phyloP scores from a whole-genome alignment of 2,797 vertebrate species.

The Alauda arvensis region DNA sequence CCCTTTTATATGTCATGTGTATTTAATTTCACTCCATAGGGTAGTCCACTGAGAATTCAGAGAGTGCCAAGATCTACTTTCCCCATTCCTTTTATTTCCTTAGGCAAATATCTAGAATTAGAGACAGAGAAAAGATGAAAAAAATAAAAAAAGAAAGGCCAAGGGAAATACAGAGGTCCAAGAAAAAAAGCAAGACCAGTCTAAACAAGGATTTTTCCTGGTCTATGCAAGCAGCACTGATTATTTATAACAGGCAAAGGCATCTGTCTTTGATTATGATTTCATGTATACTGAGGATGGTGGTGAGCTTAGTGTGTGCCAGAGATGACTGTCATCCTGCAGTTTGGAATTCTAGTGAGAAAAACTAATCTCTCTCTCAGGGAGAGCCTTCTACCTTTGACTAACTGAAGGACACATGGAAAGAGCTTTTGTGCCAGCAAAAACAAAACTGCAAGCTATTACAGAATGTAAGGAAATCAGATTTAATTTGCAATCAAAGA shows the following conservation, averaged over 20 bases:
- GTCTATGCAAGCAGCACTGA: slow-evolving; percentile 43
- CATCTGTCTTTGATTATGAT: slow-evolving; percentile 76
- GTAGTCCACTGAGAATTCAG: slow-evolving; percentile 63
- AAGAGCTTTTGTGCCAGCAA: slow-evolving; percentile 69
- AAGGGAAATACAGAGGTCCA: slow-evolving; percentile 55
- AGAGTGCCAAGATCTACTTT: slow-evolving; percentile 68
- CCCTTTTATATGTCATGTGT: slow-evolving; percentile 69
- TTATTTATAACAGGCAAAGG: slow-evolving; percentile 63
- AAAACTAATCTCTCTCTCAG: slow-evolving; percentile 65
- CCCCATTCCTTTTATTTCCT: slow-evolving; percentile 61
- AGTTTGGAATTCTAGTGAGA: slow-evolving; percentile 64
- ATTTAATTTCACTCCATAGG: slow-evolving; percentile 69
- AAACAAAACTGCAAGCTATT: slow-evolving; percentile 69
- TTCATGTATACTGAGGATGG: slow-evolving; percentile 60
- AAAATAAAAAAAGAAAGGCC: slow-evolving; percentile 34
- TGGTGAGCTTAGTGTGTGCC: slow-evolving; percentile 53
- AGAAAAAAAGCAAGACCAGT: slow-evolving; percentile 64
- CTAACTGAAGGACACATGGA: slow-evolving; percentile 66
- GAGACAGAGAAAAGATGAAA: slow-evolving; percentile 56
- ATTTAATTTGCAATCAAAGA: slow-evolving; percentile 38
- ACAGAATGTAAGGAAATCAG: slow-evolving; percentile 60
- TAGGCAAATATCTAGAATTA: slow-evolving; percentile 64
- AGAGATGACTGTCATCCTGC: slow-evolving; percentile 58
- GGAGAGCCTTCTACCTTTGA: slow-evolving; percentile 69
- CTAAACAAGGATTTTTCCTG: slow-evolving; percentile 69